These are phyloP conservation scores for Hartigia nigra DNA, from an alignment of 2,888 invertebrate species.

Conservation along the genomic window DNA sequence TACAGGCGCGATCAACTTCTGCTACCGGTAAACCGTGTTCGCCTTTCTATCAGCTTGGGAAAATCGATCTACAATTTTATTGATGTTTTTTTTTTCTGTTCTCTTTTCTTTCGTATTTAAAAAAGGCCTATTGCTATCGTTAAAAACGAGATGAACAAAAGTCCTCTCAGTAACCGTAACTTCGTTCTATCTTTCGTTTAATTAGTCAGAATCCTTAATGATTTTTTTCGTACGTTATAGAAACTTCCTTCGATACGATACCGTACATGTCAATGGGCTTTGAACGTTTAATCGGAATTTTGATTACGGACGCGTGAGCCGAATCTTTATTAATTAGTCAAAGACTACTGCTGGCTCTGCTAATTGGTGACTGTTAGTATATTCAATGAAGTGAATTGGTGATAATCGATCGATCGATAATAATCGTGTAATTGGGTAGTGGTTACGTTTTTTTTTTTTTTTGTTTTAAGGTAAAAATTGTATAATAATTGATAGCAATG, in stretches of 20 bases:
- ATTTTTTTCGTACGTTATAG: not conserved
- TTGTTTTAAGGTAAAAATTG: not conserved
- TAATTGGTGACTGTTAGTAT: not conserved
- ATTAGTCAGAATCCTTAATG: not conserved
- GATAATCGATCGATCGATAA: not conserved
- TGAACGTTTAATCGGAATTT: not conserved
- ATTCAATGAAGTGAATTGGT: not conserved
- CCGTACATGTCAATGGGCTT: not conserved
- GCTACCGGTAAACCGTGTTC: not conserved
- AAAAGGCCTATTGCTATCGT: not conserved
- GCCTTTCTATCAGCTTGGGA: not conserved
- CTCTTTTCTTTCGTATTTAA: too few species aligned
- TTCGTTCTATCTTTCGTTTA: not conserved
- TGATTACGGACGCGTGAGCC: not conserved
- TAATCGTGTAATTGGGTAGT: not conserved
- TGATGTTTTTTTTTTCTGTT: too few species aligned
- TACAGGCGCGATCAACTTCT: conserved; percentile 11
- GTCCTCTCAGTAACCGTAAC: not conserved
- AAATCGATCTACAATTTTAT: not conserved
- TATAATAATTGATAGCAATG: not conserved
- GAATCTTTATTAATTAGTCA: not conserved
- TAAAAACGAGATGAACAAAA: not conserved
- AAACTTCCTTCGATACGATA: not conserved
- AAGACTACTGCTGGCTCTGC: not conserved
- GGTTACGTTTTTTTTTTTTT: not conserved